A percentile compares a stretch with the other conserved stretches of the same genome.
Evolutionary conservation across 2,888 invertebrate species (phyloP).

Genomic region (Endotricha flammealis): DNA sequence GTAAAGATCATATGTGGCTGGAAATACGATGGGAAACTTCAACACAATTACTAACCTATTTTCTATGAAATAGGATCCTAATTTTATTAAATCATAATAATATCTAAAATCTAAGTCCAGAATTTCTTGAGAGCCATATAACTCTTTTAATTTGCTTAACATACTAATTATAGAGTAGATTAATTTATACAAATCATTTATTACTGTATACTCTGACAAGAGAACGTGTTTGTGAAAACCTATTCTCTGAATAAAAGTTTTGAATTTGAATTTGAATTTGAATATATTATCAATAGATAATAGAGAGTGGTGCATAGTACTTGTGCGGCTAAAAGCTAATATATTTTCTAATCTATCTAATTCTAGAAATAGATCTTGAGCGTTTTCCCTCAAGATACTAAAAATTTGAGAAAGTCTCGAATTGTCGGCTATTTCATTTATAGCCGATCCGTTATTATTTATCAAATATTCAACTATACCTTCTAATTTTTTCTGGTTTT

Average conservation of each 20-base stretch:
- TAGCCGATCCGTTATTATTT: no score
- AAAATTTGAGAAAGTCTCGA: no score
- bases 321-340: slow-evolving; percentile 14
- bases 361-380: slow-evolving; percentile 11
- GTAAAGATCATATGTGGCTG: slow-evolving; percentile 4
- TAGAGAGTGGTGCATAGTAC: slow-evolving; percentile 12
- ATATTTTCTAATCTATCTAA: slow-evolving; percentile 6
- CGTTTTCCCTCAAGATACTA: slow-evolving; percentile 7
- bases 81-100: slow-evolving; percentile 16
- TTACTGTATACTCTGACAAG: no score
- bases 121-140: slow-evolving; percentile 18
- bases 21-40: slow-evolving; percentile 13
- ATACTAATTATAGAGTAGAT: slow-evolving; percentile 10
- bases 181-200: no score
- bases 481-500: no score
- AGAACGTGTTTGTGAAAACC: no score
- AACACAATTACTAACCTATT: slow-evolving; percentile 15
- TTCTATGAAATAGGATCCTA: slow-evolving; percentile 13
- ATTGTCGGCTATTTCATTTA: no score
- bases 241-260: no score
- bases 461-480: no score
- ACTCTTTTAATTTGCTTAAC: slow-evolving; percentile 8
- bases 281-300: slow-evolving; percentile 11
- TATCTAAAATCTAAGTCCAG: slow-evolving; percentile 16
- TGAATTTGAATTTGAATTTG: no score